Evolutionary conservation across 2,797 vertebrate species (phyloP).

Genomic region (Psittacula derbiana): DNA sequence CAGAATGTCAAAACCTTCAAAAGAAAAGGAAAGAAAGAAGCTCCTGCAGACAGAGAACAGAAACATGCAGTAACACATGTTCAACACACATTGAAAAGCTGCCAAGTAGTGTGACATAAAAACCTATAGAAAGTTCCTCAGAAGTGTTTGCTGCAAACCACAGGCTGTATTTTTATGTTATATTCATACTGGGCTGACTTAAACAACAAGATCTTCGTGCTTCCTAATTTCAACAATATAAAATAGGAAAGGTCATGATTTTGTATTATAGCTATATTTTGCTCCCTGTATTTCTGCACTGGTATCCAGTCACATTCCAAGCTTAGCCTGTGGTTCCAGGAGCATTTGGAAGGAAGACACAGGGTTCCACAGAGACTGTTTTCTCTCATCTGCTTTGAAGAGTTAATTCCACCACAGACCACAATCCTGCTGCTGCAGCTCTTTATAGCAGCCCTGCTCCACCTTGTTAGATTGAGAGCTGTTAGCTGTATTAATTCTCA

Average conservation of each 20-base stretch:
- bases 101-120: neutral
- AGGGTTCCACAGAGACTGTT: neutral
- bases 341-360: neutral
- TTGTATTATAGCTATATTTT: neutral
- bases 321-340: neutral
- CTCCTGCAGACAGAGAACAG: neutral
- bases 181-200: neutral
- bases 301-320: neutral
- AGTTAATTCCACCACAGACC: neutral
- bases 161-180: neutral
- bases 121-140: neutral
- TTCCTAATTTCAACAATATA: neutral
- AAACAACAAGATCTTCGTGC: accelerated
- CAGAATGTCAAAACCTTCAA: neutral
- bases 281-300: neutral
- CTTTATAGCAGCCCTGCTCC: neutral
- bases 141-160: neutral
- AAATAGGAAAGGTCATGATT: neutral
- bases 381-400: neutral
- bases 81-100: neutral
- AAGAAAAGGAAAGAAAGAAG: neutral
- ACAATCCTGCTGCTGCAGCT: neutral
- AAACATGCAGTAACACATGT: neutral
- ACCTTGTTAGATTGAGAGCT: neutral
- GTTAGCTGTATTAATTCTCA: neutral